Evolutionary conservation across 2,888 invertebrate species (phyloP).

Genomic region (Mycalesis mineus): DNA sequence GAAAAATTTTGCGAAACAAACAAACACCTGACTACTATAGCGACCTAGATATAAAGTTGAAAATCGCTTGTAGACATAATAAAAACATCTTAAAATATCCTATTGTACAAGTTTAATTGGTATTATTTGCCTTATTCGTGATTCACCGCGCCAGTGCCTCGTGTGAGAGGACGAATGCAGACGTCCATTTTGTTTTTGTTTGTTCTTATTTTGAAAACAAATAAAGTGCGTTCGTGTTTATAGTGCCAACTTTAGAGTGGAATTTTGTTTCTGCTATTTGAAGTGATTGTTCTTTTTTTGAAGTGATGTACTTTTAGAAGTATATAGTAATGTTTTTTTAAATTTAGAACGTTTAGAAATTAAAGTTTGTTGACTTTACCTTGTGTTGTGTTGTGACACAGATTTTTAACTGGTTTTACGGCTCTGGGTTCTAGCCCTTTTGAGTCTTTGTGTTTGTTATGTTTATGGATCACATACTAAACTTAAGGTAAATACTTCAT

Average conservation of each 20-base stretch:
- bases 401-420: not conserved
- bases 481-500: not conserved
- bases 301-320: not conserved
- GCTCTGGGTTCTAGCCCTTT: not conserved
- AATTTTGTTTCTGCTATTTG: not conserved
- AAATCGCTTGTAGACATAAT: slow-evolving; percentile 39
- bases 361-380: too few species aligned
- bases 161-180: slow-evolving; percentile 51
- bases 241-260: slow-evolving; percentile 41
- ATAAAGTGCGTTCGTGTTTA: slow-evolving; percentile 5
- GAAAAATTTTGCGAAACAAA: slow-evolving; percentile 19
- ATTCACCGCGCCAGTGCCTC: slow-evolving; percentile 66
- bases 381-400: not conserved
- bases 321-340: too few species aligned
- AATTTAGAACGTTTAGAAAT: too few species aligned
- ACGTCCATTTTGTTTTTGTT: slow-evolving; percentile 42
- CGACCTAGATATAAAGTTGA: slow-evolving; percentile 38
- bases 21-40: slow-evolving; percentile 31
- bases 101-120: slow-evolving; percentile 61
- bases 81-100: slow-evolving; percentile 40
- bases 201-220: slow-evolving; percentile 37
- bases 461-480: not conserved
- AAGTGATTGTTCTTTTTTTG: not conserved
- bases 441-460: not conserved
- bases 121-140: slow-evolving; percentile 71